These are phyloP conservation scores for Passer domesticus DNA, from an alignment of 2,113 vertebrate species.

Conservation along the genomic window DNA sequence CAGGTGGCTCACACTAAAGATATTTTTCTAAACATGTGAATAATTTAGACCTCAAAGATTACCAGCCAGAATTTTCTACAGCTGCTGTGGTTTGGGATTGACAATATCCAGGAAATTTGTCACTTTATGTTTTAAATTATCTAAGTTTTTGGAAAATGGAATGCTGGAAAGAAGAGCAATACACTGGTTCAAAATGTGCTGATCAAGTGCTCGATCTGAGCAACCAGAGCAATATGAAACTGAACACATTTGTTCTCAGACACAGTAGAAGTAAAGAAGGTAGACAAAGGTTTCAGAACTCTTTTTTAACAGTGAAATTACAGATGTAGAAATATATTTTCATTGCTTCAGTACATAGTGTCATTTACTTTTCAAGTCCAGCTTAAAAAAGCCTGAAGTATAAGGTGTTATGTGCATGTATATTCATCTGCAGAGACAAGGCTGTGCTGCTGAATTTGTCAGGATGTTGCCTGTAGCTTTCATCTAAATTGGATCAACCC, in stretches of 20 bases:
- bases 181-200: neutral
- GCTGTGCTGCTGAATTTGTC: neutral
- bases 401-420: neutral
- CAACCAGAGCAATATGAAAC: neutral
- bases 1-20: neutral
- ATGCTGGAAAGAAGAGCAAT: neutral
- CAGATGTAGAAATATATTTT: neutral
- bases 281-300: neutral
- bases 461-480: slow-evolving; percentile 19
- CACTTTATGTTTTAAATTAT: neutral
- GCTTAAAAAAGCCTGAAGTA: neutral
- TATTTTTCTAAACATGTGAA: neutral
- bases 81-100: neutral
- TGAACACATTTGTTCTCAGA: neutral
- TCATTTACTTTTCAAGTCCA: neutral
- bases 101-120: neutral
- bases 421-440: neutral
- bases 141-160: neutral
- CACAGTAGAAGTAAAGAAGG: neutral
- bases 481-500: neutral
- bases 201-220: neutral
- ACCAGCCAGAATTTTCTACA: neutral
- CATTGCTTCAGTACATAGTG: neutral
- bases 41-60: neutral
- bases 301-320: neutral